These are phyloP conservation scores for Corythornis madagascariensis DNA, from an alignment of 2,113 vertebrate species.

Conservation along the genomic window DNA sequence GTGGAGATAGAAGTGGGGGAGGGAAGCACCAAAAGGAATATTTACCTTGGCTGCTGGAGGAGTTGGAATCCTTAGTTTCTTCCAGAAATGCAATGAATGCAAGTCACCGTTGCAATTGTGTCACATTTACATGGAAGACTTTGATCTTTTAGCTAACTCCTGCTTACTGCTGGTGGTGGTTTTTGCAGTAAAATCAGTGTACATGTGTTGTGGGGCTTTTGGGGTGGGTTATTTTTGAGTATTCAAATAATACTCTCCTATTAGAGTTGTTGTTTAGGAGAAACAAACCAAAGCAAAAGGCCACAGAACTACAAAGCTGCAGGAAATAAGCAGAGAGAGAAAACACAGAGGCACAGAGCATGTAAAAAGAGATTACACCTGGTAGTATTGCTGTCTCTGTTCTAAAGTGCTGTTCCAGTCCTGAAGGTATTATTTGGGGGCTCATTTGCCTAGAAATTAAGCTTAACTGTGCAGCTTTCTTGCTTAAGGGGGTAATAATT, in stretches of 20 bases:
- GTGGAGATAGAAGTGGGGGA: background rate
- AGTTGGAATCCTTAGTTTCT: background rate
- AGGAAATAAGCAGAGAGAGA: background rate
- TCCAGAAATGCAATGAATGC: background rate
- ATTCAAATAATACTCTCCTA: background rate
- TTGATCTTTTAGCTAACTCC: conserved; percentile 28
- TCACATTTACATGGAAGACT: background rate
- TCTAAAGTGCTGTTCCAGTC: background rate
- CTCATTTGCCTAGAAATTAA: background rate
- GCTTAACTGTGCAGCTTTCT: background rate
- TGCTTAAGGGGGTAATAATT: background rate
- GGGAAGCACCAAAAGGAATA: background rate
- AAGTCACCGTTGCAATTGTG: background rate
- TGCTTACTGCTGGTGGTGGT: background rate
- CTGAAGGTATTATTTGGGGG: background rate
- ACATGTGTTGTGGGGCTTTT: background rate
- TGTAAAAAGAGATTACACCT: background rate
- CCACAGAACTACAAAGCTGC: background rate
- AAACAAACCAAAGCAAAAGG: too few relatives aligned
- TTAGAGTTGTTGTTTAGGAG: background rate
- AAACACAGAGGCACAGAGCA: too few relatives aligned
- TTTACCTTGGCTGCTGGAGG: background rate
- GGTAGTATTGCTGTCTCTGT: background rate
- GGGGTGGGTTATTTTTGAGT: background rate
- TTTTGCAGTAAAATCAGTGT: background rate